phyloP scores from a whole-genome alignment of 1,140 invertebrate species.

The Drosophila pandora region DNA sequence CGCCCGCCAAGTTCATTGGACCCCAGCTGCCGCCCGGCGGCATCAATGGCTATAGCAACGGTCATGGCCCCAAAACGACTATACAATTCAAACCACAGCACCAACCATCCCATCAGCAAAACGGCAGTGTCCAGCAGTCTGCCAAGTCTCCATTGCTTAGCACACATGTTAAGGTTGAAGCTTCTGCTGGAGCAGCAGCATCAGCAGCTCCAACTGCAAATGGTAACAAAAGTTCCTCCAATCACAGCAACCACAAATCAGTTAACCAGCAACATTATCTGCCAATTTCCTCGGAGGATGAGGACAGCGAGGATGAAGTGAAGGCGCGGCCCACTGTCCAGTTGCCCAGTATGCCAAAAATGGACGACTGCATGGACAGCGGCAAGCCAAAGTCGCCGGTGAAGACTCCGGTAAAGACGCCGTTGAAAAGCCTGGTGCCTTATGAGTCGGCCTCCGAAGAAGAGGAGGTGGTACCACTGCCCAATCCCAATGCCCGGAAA shows the following conservation, averaged over 20 bases:
- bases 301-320: slow-evolving; percentile 51
- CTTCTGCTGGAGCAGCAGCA: slow-evolving; percentile 4
- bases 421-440: slow-evolving; percentile 79
- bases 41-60: slow-evolving; percentile 58
- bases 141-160: slow-evolving; percentile 62
- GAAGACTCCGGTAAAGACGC: slow-evolving; percentile 51
- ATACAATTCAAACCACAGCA: slow-evolving; percentile 63
- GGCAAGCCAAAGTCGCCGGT: slow-evolving; percentile 51
- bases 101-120: slow-evolving; percentile 39
- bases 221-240: slow-evolving; percentile 80
- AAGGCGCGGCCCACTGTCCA: slow-evolving; percentile 58
- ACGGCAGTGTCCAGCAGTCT: slow-evolving; percentile 60
- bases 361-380: slow-evolving; percentile 42
- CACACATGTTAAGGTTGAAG: slow-evolving; percentile 57
- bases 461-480: slow-evolving; percentile 49
- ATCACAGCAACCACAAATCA: slow-evolving; percentile 47
- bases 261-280: slow-evolving; percentile 60
- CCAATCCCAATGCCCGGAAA: slow-evolving; percentile 56
- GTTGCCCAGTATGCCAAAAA: slow-evolving; percentile 71
- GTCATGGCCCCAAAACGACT: slow-evolving; percentile 47
- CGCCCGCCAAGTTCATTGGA: slow-evolving; percentile 63
- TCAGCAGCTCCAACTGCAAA: slow-evolving; percentile 49
- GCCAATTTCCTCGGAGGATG: slow-evolving; percentile 73
- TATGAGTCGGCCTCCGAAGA: slow-evolving; percentile 81
- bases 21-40: slow-evolving; percentile 69